Base-by-base conservation (phyloP, 2,113 vertebrate genomes). In the Rissa tridactyla region DNA sequence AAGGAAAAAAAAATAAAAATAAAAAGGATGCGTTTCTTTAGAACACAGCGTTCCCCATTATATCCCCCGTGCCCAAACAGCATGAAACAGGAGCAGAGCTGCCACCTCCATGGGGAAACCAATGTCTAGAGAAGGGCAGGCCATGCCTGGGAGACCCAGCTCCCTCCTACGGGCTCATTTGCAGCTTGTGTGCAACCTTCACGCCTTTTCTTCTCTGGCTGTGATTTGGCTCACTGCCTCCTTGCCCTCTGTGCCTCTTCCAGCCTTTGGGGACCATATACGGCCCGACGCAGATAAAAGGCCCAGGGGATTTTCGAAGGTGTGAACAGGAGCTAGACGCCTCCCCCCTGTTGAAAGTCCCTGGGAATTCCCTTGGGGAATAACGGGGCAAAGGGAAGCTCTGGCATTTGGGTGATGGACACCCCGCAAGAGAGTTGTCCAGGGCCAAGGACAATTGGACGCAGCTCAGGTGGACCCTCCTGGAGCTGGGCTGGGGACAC, bases 81-180 rank as follows among this genome's bases (percentile, higher is more conserved):
- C 7, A 21, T 8, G 32, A 55, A 94, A 78, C 27, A 38, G 51
- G 27, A 77, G 72, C 49, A 82, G 15, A 36, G 58, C 58, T 60
- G n/a, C 58, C 58, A 60, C 30, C 17, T 83, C 44, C 20, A 5
- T 8, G 29, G 17, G 68, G 58, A 65, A 94, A 49, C 30, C 14
- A 23, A 46, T 58, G 14, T 7, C 11, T 70, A 34, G 40, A 32
- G 36, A 65, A 80, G 46, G 29, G 34, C 22, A 89, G 36, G 10
- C 11, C 49, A 5, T 54, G 44, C 3, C 22, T 66, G 46, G 27
- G 46, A 88, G 30, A 54, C 6, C 25, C 70, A 61, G 10, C n/a
- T 90, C 1, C 0, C 13, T 71, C 29, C 29, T 27, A 1, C 0
- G 3, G 23, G 57, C 12, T 82, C 10, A 4, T 60, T 17, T 75